Base-by-base conservation (phyloP, 2,888 invertebrate genomes). In the Lycia hirtaria region DNA sequence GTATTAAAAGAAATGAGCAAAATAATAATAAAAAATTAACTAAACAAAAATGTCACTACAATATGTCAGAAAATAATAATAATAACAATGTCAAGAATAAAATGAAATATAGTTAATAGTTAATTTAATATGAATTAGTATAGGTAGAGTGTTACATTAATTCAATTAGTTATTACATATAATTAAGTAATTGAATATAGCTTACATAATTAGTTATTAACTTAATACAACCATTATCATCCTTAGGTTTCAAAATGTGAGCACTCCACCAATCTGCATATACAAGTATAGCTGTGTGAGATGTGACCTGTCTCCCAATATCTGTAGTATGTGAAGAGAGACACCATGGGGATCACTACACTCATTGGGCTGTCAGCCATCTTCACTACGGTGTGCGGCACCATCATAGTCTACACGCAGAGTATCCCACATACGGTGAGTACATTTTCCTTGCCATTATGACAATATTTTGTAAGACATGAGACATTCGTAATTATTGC, bases 361-460 rank as follows among this genome's bases (percentile, higher is more conserved):
- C 63, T 77, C 45, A 56, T 76, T n/a, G 74, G 76, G 65, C 75
- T 85, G 43, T 59, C 83, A 55, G 78, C 76, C 56, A 69, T 86
- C 61, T 62, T 87, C 55, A 68, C 75, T 7, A 54, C 70, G 7
- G 84, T 72, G 9, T 58, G 65, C 20, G 85, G 76, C 37, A 75
- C 77, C 63, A 72, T 91, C 60, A 71, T 85, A 9, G 82, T 88
- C 9, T 87, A 79, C 68, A 80, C 79, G 1, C 72, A 78, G 59
- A 71, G 71, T 3, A 66, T 67, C 14, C 87, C 88, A 19, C 84
- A 87, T 59, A 52, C 73, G 57, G 89, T 88, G 55, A 83, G 83
- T 37, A 37, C 1, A 19, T 4, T n/a, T 9, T 9, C 3, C 7
- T 1, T n/a, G 1, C 1, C 5, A 37, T 10, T 37, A 4, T n/a